Conservation (phyloP, 2,797 vertebrate genomes). For the Menidia menidia region DNA sequence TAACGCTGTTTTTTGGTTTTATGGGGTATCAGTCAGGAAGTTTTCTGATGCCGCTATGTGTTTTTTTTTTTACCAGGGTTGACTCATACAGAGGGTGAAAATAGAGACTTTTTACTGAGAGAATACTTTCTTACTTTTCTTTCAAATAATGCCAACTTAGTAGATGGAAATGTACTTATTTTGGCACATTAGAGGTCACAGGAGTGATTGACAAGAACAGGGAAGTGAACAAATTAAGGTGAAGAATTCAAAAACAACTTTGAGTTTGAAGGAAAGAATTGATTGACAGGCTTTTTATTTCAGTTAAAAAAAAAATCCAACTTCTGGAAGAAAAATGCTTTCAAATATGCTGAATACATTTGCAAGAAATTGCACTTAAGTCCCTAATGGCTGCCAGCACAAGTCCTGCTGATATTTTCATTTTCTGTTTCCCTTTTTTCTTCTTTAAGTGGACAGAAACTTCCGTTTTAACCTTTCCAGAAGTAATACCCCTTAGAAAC, state of each 20-base stretch:
- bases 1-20: background rate
- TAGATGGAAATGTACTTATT: background rate
- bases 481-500: constrained; percentile 30
- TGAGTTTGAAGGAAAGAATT: constrained; percentile 6
- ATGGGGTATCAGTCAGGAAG: background rate
- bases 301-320: constrained; percentile 4
- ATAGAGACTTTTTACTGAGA: background rate
- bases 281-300: constrained; percentile 18
- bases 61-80: background rate
- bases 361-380: constrained; percentile 24
- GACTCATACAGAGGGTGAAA: background rate
- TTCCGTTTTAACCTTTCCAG: constrained; percentile 53
- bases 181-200: constrained; percentile 10
- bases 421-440: constrained; percentile 23
- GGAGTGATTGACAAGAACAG: constrained; percentile 4
- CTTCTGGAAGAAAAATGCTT: background rate
- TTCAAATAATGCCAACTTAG: background rate
- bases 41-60: background rate
- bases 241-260: constrained; percentile 4
- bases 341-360: constrained; percentile 14
- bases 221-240: background rate
- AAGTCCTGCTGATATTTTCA: constrained; percentile 24
- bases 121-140: background rate
- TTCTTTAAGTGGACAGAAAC: constrained; percentile 30
- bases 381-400: constrained; percentile 15